Evolutionary conservation across 2,888 invertebrate genomes (phyloP), one percentile per base, ranked within the genome.

Genomic region (Cordilura impudica): DNA sequence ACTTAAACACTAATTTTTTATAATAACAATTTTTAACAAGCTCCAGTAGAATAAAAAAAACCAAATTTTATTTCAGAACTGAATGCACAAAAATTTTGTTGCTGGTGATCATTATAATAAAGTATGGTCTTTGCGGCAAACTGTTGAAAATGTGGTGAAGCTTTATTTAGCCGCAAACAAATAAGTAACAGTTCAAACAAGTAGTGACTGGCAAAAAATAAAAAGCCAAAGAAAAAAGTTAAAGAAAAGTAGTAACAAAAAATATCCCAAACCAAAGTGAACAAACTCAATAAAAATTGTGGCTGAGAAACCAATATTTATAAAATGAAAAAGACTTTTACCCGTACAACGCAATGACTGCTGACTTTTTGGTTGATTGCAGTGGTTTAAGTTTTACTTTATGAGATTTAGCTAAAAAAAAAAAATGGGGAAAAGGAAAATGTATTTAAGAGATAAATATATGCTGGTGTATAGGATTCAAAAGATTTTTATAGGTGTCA

Each of bases 111-210:
- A 72, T 75, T 72, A 75, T 72, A 79, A 72, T 75, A 79, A 72
- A 79, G 63, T 58, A 75, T 67, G 71, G 56, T 79, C 75, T 79
- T 75, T 79, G 71, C 47, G 71, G 61, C 67, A 75, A 56, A 75
- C 79, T 79, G 79, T 79, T 79, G 79, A 79, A 79, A 79, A 21
- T 79, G 75, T 72, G 75, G 79, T 67, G 18, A 58, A 75, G 67
- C 79, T 79, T 79, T 75, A 79, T 72, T 79, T 79, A 71, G 75
- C 79, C 75, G 18, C 79, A 75, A 75, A 75, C 79, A 75, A 79
- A 75, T 75, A 79, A 67, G 79, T 75, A 79, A 72, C 79, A 71
- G 58, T 72, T 69, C 79, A 79, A 75, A 75, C 51, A 79, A 71
- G 21, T 21, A 23, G 51, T 51, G 51, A 51, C 21, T 26, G n/a